Base-by-base conservation (phyloP, 2,888 invertebrate genomes). In the Noctua fimbriata region DNA sequence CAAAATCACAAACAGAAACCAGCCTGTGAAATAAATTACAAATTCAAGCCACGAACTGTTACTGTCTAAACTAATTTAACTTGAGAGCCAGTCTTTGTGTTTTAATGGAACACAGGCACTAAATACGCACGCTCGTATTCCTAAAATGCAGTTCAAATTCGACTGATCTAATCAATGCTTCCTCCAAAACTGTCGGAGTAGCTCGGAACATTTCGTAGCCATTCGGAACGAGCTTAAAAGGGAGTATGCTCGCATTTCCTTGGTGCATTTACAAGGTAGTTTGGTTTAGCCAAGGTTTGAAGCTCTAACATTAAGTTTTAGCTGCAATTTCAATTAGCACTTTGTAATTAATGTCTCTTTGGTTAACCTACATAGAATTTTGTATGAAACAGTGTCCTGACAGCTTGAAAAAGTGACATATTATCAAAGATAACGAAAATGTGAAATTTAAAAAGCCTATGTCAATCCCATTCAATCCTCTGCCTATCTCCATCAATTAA, bases 111-210 rank as follows among this genome's bases (percentile, higher is more conserved):
- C 75, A 81, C 14, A 63, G 69, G 32, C 66, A 66, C 72, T 74
- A 83, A 76, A 79, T 71, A 72, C 60, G 55, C 36, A 75, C 36
- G 76, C 65, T 78, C 76, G 72, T 76, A 60, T 73, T 78, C 16
- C 79, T 73, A 71, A 79, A 87, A 87, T 85, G 79, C 83, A 80
- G 67, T 82, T 78, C 65, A 67, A 78, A 85, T 85, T 76, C 67
- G 72, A 32, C 65, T 76, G 60, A 78, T 74, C 79, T 80, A 80
- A 88, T 87, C 88, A 82, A 78, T 79, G 66, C 65, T 70, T 71
- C 73, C 55, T 47, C 49, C n/a, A 63, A 82, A 78, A 78, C 44
- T 58, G 69, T 52, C 77, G 70, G 41, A 69, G 41, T 41, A n/a
- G 16, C 18, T 73, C 69, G 80, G 58, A n/a, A 44, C 5, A 52